Evolutionary conservation across 2,797 vertebrate species (phyloP), one percentile per base, ranked within the genome.

Genomic region (Halcyon leucocephala): DNA sequence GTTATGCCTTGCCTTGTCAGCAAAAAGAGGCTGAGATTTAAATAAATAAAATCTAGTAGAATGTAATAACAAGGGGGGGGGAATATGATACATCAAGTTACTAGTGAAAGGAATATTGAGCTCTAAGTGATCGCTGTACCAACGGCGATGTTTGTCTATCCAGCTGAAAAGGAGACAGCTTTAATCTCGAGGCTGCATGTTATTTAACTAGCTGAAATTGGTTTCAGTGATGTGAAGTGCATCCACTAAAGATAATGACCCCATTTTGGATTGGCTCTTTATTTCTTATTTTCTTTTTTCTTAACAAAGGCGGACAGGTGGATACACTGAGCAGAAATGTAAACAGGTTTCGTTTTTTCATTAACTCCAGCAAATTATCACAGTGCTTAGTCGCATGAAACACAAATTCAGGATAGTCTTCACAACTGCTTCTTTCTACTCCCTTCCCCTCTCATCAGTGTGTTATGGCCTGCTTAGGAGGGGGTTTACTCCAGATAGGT

Each of bases 1-100:
- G 91, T 93, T 97, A 95, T 96, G 93, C 91, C 86, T 95, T 95
- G 95, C 96, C 86, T 28, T 93, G 91, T 98, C 97, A 97, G 97
- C 97, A 92, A 86, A 95, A 97, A 95, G 48, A 93, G 81, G 80
- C 87, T 80, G 69, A 80, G 66, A 96, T 97, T 97, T 97, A 97
- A 97, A 97, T 97, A 96, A 95, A 94, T 97, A 97, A 97, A 96
- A 82, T 52, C 81, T 85, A 77, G 80, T 39, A 54, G 92, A 70
- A 80, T 84, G 39, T 93, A 96, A 91, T 93, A 96, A 97, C 65
- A 82, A 77, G 82, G 79, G 46, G 64, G 64, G 96, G 51, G 95
- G 94, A 86, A 90, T 16, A 88, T 12, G 74, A 70, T 90, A 82
- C 79, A 88, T 95, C 82, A 81, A 90, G 94, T 94, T 94, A 33